Evolutionary conservation across 2,888 invertebrate species (phyloP).

Genomic region (Netelia virgata): DNA sequence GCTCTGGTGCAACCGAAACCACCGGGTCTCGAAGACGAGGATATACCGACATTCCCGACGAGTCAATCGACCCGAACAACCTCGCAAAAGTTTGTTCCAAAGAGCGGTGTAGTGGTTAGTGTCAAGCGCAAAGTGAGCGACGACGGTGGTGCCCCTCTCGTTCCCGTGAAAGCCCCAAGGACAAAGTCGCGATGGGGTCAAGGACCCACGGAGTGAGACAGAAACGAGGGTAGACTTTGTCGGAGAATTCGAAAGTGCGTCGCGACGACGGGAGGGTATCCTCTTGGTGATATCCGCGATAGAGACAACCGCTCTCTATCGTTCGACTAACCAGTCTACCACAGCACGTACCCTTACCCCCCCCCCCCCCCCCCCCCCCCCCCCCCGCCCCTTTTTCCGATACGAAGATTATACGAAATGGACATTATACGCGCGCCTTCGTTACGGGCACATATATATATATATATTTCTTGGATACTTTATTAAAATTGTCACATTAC

Average conservation of each 20-base stretch:
- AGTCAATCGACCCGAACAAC: constrained; percentile 58
- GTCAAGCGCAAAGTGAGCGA: constrained; percentile 79
- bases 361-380: no score
- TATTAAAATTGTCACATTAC: neutral
- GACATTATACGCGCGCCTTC: neutral
- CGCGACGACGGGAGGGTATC: neutral
- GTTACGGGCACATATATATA: no score
- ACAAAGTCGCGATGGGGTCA: constrained; percentile 82
- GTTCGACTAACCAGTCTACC: no score
- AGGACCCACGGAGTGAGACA: constrained; percentile 78
- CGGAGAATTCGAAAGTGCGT: constrained; percentile 1
- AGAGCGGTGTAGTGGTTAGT: constrained; percentile 80
- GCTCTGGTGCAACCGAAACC: constrained; percentile 80
- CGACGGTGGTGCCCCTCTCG: constrained; percentile 69
- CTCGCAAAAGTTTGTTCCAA: constrained; percentile 74
- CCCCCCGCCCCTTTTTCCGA: no score
- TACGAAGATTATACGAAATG: no score
- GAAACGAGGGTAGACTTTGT: constrained; percentile 4
- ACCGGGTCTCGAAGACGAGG: constrained; percentile 81
- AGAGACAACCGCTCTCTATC: no score
- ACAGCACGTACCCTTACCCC: no score
- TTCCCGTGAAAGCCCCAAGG: constrained; percentile 74
- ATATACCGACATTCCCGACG: constrained; percentile 76
- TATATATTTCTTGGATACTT: neutral
- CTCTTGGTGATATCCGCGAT: neutral